Evolutionary conservation across 2,888 invertebrate genomes (phyloP).

Genomic region (Terebella lapidaria): DNA sequence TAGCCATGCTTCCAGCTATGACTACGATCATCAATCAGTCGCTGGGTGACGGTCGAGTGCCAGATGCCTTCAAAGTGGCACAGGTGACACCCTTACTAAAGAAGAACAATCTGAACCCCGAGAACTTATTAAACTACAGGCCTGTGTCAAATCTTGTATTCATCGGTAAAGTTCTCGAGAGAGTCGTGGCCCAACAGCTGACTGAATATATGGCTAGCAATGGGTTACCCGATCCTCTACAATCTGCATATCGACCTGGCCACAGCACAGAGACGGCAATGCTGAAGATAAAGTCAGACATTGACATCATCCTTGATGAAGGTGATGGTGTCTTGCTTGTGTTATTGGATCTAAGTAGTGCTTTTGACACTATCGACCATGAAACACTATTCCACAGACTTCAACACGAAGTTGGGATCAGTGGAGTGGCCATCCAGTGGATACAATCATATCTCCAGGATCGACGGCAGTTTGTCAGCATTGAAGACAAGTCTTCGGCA

Average conservation of each 20-base stretch:
- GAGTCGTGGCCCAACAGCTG: background rate
- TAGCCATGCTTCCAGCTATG: no score
- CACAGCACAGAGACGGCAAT: background rate
- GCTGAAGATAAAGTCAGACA: background rate
- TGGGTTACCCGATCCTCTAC: background rate
- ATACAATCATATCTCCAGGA: no score
- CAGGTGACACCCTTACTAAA: background rate
- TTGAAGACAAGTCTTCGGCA: no score
- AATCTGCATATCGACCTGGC: background rate
- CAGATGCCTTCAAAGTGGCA: background rate
- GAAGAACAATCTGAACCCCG: background rate
- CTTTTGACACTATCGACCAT: no score
- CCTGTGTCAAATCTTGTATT: background rate
- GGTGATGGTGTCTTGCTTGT: background rate
- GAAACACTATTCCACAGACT: no score
- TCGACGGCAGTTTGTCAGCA: no score
- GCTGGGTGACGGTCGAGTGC: no score
- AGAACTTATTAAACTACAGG: background rate
- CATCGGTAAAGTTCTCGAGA: background rate
- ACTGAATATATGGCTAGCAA: background rate
- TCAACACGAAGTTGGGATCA: no score
- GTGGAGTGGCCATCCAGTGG: no score
- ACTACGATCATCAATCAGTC: no score
- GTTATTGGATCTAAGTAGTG: no score
- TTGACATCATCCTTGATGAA: background rate